phyloP scores from a whole-genome alignment of 2,113 vertebrate genomes.

The Cyphomyrus plagiostoma region DNA sequence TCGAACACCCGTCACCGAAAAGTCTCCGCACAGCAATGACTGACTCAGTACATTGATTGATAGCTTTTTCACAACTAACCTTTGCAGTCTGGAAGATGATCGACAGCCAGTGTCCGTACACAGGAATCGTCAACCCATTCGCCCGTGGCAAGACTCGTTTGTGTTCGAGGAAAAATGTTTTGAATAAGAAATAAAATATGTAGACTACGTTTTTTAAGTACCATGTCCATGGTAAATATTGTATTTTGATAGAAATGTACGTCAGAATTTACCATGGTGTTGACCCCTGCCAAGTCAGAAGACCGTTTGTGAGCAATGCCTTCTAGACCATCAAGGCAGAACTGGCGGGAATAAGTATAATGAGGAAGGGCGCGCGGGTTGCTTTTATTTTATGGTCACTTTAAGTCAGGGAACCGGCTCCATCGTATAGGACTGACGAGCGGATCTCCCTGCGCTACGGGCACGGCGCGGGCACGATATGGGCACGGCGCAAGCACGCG shows the following conservation, averaged over 20 bases:
- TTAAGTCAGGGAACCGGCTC: background rate
- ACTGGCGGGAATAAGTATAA: background rate
- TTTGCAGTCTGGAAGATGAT: background rate
- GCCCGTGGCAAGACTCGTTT: too few relatives aligned
- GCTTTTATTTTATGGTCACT: background rate
- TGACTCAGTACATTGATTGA: background rate
- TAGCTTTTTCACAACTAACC: background rate
- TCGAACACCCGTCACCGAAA: background rate
- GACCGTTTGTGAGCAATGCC: background rate
- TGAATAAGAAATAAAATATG: background rate
- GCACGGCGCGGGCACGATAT: background rate
- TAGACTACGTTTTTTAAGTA: background rate
- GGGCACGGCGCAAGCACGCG: background rate
- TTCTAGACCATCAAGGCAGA: background rate
- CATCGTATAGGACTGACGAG: too few relatives aligned
- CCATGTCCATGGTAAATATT: background rate
- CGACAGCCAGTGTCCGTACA: background rate
- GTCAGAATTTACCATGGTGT: background rate
- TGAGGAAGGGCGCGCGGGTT: background rate
- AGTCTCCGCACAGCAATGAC: background rate
- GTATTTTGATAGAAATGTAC: background rate
- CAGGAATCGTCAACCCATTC: background rate
- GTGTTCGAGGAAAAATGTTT: background rate
- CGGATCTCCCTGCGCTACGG: background rate
- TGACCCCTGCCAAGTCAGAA: background rate